Base-by-base conservation (phyloP, 2,888 invertebrate genomes). In the Drosophila meridiana region DNA sequence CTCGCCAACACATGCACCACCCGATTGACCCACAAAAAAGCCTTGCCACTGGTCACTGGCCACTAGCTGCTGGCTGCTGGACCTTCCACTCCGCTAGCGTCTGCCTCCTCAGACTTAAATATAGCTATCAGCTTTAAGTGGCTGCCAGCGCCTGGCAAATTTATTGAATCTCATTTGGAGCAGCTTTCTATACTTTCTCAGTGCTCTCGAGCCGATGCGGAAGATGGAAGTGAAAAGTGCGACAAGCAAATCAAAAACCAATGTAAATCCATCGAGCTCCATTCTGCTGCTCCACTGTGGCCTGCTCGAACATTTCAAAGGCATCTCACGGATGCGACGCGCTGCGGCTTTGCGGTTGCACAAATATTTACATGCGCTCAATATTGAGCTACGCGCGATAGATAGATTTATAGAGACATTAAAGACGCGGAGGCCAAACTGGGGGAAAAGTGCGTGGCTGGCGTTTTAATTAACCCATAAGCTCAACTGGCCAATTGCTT, bases 111-210 rank as follows among this genome's bases (percentile, higher is more conserved):
- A 48, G 81, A 80, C 88, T 88, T 86, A 86, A 86, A 86, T 86
- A 86, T 89, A 86, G 86, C 85, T 86, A 86, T 89, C 88, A 87
- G 75, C 73, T 84, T 89, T 85, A 89, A 85, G 89, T 89, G 85
- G 87, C 80, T 79, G 83, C 81, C 83, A 67, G 58, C 50, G 80
- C 61, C 69, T 78, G 53, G 82, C 71, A 78, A 89, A 86, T 86
- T 86, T 86, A 86, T 86, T 86, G 85, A 89, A 87, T 82, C 78
- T 76, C 89, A 89, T 86, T 82, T 70, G 64, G 76, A 77, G 81
- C 78, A 78, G 78, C 78, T 78, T 78, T 78, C 78, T 80, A 76
- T 71, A 80, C 78, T 78, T 78, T 78, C 78, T 66, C 77, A 72
- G 75, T 48, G 67, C 64, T 28, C 55, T 38, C 55, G 55, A 62